Base-by-base conservation (phyloP, 1,140 invertebrate species). In the Formica exsecta region DNA sequence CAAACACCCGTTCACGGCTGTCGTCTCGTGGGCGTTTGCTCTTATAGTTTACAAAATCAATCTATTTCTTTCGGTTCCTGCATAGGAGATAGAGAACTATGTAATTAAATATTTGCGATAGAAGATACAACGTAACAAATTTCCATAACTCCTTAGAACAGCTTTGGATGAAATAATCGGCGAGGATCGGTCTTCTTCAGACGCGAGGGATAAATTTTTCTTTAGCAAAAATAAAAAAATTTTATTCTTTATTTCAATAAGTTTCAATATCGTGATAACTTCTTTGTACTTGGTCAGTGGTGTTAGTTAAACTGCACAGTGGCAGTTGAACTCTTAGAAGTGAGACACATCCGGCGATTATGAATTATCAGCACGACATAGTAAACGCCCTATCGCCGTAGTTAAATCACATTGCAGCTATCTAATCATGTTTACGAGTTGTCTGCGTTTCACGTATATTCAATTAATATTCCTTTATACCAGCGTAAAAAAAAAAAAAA, bases 351-450 rank as follows among this genome's bases (percentile, higher is more conserved):
- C 75, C 75, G 75, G 38, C 32, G 59, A 77, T 77, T 65, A 65
- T 22, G 54, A n/a, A 77, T 77, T 77, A 77, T 77, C 61, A 65
- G 22, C 75, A 29, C 16, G 38, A 75, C 25, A 77, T 48, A 76
- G 59, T 76, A 77, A 77, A 77, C 19, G 48, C 0, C 44, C 32
- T 51, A 48, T 73, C 38, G 8, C 22, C 9, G n/a, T 32, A 9
- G 25, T 77, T 65, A 44, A 77, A 65, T 65, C 74, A 25, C 29
- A 41, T 19, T 36, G 38, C 9, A 11, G 38, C 38, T 77, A 36
- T 65, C 59, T 44, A 62, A 76, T 38, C 1, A 25, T 25, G 36
- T 59, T 77, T 64, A 65, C 38, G 9, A 65, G 38, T 77, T 29
- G 61, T 41, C 36, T 32, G 32, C n/a, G 36, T 7, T 44, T 77